Evolutionary conservation across 2,888 invertebrate species (phyloP).

Genomic region (Pollenia amentaria): DNA sequence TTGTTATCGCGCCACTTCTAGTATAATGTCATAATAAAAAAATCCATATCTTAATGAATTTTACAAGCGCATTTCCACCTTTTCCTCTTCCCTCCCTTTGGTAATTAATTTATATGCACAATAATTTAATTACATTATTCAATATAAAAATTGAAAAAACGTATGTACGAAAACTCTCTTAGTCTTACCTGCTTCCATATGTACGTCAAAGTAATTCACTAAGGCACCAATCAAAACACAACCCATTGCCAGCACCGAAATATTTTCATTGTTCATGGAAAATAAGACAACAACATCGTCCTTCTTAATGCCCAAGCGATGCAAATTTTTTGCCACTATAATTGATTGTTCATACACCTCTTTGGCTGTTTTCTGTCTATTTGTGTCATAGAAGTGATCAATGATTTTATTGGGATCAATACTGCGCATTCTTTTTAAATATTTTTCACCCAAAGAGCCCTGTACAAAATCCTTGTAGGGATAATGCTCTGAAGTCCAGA

Average conservation of each 20-base stretch:
- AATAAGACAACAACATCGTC: slow-evolving; percentile 72
- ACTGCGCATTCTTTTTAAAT: slow-evolving; percentile 58
- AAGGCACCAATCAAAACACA: slow-evolving; percentile 72
- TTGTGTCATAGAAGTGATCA: slow-evolving; percentile 73
- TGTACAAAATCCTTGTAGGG: slow-evolving; percentile 39
- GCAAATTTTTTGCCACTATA: slow-evolving; percentile 69
- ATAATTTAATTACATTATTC: no score
- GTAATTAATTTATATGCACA: no score
- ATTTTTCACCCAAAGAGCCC: slow-evolving; percentile 52
- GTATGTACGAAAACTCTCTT: background rate
- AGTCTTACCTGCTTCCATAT: slow-evolving; percentile 70
- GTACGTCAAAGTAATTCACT: slow-evolving; percentile 74
- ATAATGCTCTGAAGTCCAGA: slow-evolving; percentile 64
- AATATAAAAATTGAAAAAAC: background rate
- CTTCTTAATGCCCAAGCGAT: slow-evolving; percentile 68
- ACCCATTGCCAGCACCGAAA: slow-evolving; percentile 72
- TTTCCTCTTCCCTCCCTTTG: no score
- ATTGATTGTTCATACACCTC: slow-evolving; percentile 71
- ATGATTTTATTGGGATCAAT: slow-evolving; percentile 64
- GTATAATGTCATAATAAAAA: no score
- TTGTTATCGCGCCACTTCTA: no score
- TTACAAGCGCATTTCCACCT: no score
- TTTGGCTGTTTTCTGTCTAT: slow-evolving; percentile 58
- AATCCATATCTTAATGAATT: no score
- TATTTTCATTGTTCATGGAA: slow-evolving; percentile 65